Percentiles rank a stretch among this genome's conserved stretches.
Conservation (phyloP, 2,113 vertebrate genomes). For the Hiodon alosoides region DNA sequence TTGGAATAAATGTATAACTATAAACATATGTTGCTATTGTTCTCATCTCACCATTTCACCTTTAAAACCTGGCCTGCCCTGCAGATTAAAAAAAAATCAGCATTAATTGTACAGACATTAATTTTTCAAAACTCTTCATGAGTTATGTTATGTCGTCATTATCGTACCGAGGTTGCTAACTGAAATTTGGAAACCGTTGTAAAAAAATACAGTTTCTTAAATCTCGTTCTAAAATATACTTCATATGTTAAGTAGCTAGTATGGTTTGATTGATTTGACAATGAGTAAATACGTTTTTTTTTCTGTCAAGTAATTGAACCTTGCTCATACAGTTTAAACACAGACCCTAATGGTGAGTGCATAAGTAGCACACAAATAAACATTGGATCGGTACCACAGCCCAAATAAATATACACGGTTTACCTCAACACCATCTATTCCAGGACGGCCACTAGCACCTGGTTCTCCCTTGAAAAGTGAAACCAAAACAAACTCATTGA, state of each 20-base stretch:
- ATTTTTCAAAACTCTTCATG: no score
- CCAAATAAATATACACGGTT: neutral
- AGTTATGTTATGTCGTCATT: neutral
- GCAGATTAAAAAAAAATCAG: conserved; percentile 31
- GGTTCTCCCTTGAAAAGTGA: conserved; percentile 61
- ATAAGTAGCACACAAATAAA: no score
- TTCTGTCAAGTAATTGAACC: no score
- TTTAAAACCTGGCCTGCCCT: conserved; percentile 74
- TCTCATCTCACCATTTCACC: conserved; percentile 72
- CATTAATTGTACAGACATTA: neutral
- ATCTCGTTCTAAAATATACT: no score
- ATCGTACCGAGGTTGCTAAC: neutral
- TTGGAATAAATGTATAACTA: no score
- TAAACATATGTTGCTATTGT: no score
- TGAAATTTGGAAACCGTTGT: neutral
- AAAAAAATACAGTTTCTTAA: neutral
- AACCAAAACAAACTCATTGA: neutral
- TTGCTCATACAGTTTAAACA: no score
- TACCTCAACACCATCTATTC: conserved; percentile 71
- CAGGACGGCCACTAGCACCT: conserved; percentile 63
- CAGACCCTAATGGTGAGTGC: no score
- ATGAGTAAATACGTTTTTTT: no score
- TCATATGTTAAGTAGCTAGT: no score
- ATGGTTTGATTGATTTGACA: no score
- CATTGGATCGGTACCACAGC: no score